Conservation (phyloP, 2,888 invertebrate genomes). For the Chrysolina oricalcia region DNA sequence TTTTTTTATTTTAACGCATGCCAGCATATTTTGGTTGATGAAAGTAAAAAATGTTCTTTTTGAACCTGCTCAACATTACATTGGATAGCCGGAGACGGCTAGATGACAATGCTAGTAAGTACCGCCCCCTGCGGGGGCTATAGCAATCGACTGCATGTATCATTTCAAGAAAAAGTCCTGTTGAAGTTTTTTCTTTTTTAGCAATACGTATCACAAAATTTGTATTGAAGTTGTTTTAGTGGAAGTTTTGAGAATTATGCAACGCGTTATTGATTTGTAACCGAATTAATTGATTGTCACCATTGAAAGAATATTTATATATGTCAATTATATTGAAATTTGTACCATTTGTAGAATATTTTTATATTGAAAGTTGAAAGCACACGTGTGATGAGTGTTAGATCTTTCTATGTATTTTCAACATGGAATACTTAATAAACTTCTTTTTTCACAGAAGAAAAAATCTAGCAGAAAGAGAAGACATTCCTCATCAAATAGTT, state of each 20-base stretch:
- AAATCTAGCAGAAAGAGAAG: conserved; percentile 73
- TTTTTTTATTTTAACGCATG: conserved; percentile 39
- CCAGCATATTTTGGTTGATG: conserved; percentile 65
- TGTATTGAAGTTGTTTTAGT: neutral
- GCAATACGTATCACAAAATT: neutral
- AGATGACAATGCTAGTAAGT: conserved; percentile 68
- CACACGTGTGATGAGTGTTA: conserved; percentile 31
- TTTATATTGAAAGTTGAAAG: conserved; percentile 19
- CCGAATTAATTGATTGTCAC: neutral
- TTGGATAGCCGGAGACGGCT: conserved; percentile 79
- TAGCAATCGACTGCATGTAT: conserved; percentile 32
- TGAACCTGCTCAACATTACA: conserved; percentile 82
- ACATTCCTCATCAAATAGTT: conserved; percentile 74
- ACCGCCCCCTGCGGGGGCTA: conserved; percentile 49
- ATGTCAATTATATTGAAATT: neutral
- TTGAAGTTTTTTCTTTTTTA: conserved; percentile 27
- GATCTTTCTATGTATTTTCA: neutral
- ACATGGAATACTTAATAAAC: neutral
- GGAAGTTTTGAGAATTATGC: conserved; percentile 7
- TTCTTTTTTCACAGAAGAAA: conserved; percentile 74
- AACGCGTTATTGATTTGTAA: neutral
- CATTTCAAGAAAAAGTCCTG: conserved; percentile 24
- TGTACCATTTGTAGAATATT: conserved; percentile 2
- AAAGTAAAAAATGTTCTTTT: conserved; percentile 83
- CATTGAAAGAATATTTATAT: neutral